Percentiles rank a stretch among this genome's conserved stretches.
Conservation (phyloP, 2,888 invertebrate genomes). For the Rhynchonema sp. region DNA sequence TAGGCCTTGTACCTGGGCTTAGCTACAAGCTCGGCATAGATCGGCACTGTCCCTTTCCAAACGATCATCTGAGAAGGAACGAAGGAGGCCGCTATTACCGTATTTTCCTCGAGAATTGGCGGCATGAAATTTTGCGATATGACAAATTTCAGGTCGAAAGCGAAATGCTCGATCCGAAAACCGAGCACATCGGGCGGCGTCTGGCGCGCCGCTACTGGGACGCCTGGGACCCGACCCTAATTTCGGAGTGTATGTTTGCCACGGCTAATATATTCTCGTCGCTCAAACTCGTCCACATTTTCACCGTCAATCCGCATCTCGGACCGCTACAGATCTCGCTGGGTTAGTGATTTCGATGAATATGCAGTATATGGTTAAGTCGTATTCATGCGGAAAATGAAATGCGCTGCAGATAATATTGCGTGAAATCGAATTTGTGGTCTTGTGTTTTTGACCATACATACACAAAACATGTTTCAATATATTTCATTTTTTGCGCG, state of each 20-base stretch:
- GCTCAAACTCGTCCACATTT: slow-evolving; percentile 69
- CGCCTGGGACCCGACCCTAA: slow-evolving; percentile 92
- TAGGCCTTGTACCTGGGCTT: no score
- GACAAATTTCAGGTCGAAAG: neutral
- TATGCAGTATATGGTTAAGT: neutral
- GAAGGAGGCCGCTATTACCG: no score
- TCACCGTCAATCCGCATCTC: slow-evolving; percentile 76
- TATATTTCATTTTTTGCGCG: no score
- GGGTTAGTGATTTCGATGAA: slow-evolving; percentile 33
- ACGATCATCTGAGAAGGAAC: no score
- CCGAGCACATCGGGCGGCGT: slow-evolving; percentile 2
- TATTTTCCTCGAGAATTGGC: no score
- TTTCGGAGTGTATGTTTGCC: slow-evolving; percentile 86
- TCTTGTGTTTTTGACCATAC: no score
- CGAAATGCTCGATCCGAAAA: neutral
- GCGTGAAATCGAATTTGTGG: no score
- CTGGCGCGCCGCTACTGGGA: slow-evolving; percentile 76
- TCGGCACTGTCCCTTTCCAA: no score
- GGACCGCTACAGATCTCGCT: slow-evolving; percentile 78
- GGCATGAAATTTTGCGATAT: no score
- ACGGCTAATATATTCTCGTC: slow-evolving; percentile 94
- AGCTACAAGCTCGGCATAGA: no score
- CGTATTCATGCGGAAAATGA: neutral
- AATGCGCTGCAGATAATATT: no score
- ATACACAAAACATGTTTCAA: no score